Percentiles rank a stretch among this genome's conserved stretches.
phyloP scores from a whole-genome alignment of 2,113 vertebrate species.

The Perca fluviatilis region DNA sequence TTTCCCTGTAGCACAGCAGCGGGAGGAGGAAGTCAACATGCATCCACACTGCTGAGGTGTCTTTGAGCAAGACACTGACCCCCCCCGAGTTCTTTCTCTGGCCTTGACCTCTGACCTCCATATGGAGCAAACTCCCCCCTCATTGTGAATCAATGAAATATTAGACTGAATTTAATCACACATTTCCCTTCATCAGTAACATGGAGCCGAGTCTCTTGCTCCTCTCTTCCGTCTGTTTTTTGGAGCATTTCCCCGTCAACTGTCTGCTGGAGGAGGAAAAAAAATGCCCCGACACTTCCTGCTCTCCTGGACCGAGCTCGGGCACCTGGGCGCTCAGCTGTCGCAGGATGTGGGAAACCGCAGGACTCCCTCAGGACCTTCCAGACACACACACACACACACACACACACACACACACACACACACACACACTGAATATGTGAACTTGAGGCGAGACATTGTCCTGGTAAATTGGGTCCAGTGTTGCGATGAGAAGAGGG shows the following conservation, averaged over 20 bases:
- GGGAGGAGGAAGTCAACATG: neutral
- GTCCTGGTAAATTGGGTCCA: no score
- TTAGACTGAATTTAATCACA: neutral
- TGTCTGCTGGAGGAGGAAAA: neutral
- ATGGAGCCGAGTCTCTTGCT: neutral
- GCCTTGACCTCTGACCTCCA: slow-evolving; percentile 30
- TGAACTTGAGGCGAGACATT: no score
- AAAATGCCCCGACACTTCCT: slow-evolving; percentile 9
- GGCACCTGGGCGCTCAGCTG: slow-evolving; percentile 90
- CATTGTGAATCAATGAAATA: neutral
- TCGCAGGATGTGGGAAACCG: slow-evolving; percentile 84
- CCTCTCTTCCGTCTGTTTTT: neutral
- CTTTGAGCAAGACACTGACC: slow-evolving; percentile 15
- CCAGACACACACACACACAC: slow-evolving; percentile 7
- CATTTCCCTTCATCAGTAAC: no score
- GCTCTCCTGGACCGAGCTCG: neutral
- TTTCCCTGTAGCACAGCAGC: neutral
- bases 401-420: neutral
- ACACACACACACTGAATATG: no score
- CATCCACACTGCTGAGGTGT: neutral
- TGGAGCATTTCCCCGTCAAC: slow-evolving; percentile 10
- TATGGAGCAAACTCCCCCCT: no score
- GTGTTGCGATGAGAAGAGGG: no score
- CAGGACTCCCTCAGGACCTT: slow-evolving; percentile 80
- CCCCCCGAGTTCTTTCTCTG: neutral